Evolutionary conservation across 2,797 vertebrate species (phyloP), one percentile per base, ranked within the genome.

Genomic region (Botia almorhae): DNA sequence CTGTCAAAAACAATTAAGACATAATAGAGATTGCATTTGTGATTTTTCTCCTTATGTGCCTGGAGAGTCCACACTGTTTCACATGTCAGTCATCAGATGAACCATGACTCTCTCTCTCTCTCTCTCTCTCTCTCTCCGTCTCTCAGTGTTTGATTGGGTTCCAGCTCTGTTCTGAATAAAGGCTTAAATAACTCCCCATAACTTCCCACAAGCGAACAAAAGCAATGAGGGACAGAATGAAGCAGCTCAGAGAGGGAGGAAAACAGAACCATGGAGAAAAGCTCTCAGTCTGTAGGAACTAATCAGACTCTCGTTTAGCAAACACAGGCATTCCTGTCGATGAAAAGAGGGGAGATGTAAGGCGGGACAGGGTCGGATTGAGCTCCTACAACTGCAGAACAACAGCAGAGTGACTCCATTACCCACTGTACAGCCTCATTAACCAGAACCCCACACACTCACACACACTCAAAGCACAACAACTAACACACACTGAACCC

Each of bases 341-440:
- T 90, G 90, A 91, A 92, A 92, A 84, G 89, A 92, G 83, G 82
- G 86, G 83, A 88, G 89, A 89, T 90, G 90, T 83, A 86, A 88
- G 85, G 88, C 88, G 87, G 90, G 87, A 85, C 88, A 85, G 84
- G 79, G 87, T 88, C 89, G 89, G 84, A 87, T 85, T 88, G 89
- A 90, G 53, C 64, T 73, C 85, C 90, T 85, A 86, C 80, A 83
- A 87, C 86, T 84, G 53, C 87, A 79, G 84, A 88, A 87, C 87
- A 85, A 89, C 90, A 87, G 89, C 87, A 89, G 88, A 88, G 29
- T 87, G 86, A 87, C 90, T 91, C 91, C 89, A 92, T 92, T 92
- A 92, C 91, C 85, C 90, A 83, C 84, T 88, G 77, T 61, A 80
- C 36, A 23, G 80, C 80, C 65, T 82, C 70, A 78, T 78, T 81